A percentile compares a stretch with the other conserved stretches of the same genome.
phyloP scores from a whole-genome alignment of 2,797 vertebrate species.

The Xiphorhynchus erythropygius region DNA sequence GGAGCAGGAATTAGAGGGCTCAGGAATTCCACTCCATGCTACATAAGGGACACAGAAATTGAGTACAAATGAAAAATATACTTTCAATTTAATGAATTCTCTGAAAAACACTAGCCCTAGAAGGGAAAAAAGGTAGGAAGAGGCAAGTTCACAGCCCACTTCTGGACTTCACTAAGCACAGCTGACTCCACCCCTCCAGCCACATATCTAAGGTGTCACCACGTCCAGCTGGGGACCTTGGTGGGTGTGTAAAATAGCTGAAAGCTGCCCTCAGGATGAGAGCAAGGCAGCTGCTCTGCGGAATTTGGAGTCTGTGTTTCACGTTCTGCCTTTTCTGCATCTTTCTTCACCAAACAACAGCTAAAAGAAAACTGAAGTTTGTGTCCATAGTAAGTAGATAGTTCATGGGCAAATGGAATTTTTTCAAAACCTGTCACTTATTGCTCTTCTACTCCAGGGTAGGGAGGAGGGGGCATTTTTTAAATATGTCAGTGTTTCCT shows the following conservation, averaged over 20 bases:
- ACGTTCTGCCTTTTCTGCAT: constrained; percentile 38
- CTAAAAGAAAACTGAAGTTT: constrained; percentile 72
- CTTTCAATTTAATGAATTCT: not conserved
- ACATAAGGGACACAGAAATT: not conserved
- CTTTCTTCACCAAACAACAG: not conserved
- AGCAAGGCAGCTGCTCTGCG: not conserved
- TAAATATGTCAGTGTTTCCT: not conserved
- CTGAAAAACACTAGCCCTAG: not conserved
- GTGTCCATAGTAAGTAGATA: constrained; percentile 64
- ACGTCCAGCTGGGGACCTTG: not conserved
- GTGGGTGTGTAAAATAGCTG: not conserved
- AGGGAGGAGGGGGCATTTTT: not conserved
- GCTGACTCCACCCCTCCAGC: constrained; percentile 46
- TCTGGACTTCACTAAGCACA: not conserved
- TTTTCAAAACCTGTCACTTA: not conserved
- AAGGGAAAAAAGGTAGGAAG: not conserved
- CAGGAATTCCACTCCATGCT: not conserved
- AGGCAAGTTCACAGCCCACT: not conserved
- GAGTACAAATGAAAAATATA: not conserved
- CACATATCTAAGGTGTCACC: not conserved
- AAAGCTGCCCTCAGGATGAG: constrained; percentile 42
- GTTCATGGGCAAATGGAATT: not conserved
- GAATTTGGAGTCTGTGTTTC: constrained; percentile 17
- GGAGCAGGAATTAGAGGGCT: not conserved
- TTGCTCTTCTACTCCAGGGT: not conserved